Conservation (phyloP, 2,113 vertebrate genomes). For the Plectropomus leopardus region DNA sequence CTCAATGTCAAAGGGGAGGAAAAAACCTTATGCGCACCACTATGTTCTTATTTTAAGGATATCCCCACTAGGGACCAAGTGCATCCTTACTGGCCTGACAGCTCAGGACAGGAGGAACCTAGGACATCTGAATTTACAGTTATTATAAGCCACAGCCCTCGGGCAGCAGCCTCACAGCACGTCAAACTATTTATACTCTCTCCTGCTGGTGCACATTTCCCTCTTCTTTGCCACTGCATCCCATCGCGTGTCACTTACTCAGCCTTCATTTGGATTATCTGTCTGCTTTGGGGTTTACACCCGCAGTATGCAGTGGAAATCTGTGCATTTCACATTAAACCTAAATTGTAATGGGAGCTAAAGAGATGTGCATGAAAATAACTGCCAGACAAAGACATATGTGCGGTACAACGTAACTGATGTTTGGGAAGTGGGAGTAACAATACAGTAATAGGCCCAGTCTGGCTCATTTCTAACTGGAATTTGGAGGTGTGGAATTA, state of each 20-base stretch:
- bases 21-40: constrained; percentile 69
- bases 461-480: constrained; percentile 21
- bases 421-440: constrained; percentile 46
- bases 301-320: constrained; percentile 68
- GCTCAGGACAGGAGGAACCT: constrained; percentile 69
- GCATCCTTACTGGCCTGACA: constrained; percentile 75
- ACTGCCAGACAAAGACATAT: constrained; percentile 46
- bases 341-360: constrained; percentile 48
- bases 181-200: constrained; percentile 78
- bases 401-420: constrained; percentile 51
- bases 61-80: constrained; percentile 76
- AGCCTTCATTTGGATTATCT: constrained; percentile 72
- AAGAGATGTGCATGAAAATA: constrained; percentile 58
- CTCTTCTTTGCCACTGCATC: constrained; percentile 63
- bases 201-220: constrained; percentile 66
- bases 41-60: constrained; percentile 82
- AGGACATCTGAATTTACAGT: constrained; percentile 81
- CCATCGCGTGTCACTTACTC: constrained; percentile 74
- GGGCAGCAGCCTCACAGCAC: constrained; percentile 67
- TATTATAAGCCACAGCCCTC: constrained; percentile 79
- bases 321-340: constrained; percentile 70
- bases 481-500: constrained; percentile 47
- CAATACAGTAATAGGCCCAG: constrained; percentile 15
- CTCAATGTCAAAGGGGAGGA: constrained; percentile 85
- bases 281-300: constrained; percentile 72